Base-by-base conservation (phyloP, 64 coral and sea anemone species). In the Actinia tenebrosa region DNA sequence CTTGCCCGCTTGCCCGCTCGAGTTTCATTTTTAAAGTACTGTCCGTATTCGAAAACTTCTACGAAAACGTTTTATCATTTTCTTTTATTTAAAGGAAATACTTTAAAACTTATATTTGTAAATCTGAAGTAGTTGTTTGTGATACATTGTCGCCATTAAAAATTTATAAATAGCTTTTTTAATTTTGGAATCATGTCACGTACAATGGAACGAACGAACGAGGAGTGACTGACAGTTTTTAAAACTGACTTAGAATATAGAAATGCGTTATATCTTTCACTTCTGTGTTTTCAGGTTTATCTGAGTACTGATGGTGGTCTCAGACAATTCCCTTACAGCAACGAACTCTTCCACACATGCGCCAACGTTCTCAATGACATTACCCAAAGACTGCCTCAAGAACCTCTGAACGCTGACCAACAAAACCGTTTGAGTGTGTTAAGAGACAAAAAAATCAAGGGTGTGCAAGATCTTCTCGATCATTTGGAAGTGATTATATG, bases 311-410 rank as follows among this genome's bases (percentile, higher is more conserved):
- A 53, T 18, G 92, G 82, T 20, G 84, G 89, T 7, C 64, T 96
- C 10, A 85, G 88, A 26, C 68, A 96, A 52, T 96, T 96, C 52
- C 86, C 86, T 15, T 96, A 86, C 42, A 66, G 90, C 20, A 92
- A 96, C 9, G 94, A 96, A 47, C 91, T 96, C 20, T 96, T 96
- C 80, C 94, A 96, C 80, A 89, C 94, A 27, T 89, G 90, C 68
- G 88, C 87, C 44, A 80, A 86, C 84, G 81, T 96, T 16, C 50
- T 96, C 20, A 89, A 83, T 56, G 91, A 96, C 50, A 25, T 96
- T 15, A 80, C 87, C 77, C 44, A n/a, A 50, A 78, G 82, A 78
- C 79, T 96, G 2, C 79, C 56, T 22, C 94, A 96, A 23, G 53
- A 92, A 58, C 84, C 94, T 14, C 77, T 96, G 8, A 86, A 69